Evolutionary conservation across 2,888 invertebrate genomes (phyloP), one percentile per base, ranked within the genome.

Genomic region (Netelia inedita): DNA sequence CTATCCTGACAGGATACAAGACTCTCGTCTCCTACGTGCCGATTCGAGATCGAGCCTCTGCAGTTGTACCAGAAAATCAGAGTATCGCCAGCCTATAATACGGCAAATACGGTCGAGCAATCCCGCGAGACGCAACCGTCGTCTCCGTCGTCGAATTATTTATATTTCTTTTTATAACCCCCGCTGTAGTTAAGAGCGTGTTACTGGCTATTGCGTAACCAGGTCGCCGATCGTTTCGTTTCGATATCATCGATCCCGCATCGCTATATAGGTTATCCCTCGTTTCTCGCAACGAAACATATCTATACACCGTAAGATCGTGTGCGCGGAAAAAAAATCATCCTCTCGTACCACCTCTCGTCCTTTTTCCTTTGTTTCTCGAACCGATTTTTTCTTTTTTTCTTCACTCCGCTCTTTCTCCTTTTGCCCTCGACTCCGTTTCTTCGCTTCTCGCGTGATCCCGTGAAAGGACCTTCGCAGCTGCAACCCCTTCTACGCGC

Each of bases 181-280:
- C 35, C 71, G 75, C 63, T 63, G 35, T 43, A 65, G 57, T 68
- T 69, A 28, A 11, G 43, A 57, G 57, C 23, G 46, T 75, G 43
- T 21, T 11, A 43, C 46, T 43, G 71, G 21, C 59, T 71, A 82
- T 82, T 82, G 82, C 82, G 76, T 76, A 82, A 82, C 71, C 71
- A 59, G 82, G 71, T 75, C 75, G 65, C 55, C 46, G 75, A 82
- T 82, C 71, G 65, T 76, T 76, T 76, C 76, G 71, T 65, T 71
- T 76, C 63, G 79, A 79, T 79, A 79, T 63, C 63, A 79, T 79
- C 79, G 71, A 79, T 79, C 72, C 19, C 19, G 23, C 28, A 53
- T 21, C 16, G 63, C 46, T 68, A 16, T 55, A 55, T 55, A 55
- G 55, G 55, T 55, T 55, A 55, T 55, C 16, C 57, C 10, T 16